Conservation (phyloP, 2,888 invertebrate species). For the Trachelus iudaicus region DNA sequence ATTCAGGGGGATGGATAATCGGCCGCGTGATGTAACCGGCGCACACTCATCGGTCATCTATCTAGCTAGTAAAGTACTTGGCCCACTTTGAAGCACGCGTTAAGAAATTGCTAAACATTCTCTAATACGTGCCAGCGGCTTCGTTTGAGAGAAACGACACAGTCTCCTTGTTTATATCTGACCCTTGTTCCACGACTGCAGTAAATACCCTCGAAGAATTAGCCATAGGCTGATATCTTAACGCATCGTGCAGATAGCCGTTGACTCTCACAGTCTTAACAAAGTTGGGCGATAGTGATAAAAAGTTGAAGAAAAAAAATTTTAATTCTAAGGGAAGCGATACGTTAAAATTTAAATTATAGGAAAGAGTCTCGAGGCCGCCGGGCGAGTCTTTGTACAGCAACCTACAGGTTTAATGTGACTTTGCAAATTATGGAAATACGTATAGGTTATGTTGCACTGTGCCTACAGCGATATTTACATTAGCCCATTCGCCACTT, state of each 20-base stretch:
- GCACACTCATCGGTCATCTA: constrained; percentile 54
- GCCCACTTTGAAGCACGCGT: constrained; percentile 54
- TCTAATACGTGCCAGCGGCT: constrained; percentile 39
- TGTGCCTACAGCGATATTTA: constrained; percentile 10
- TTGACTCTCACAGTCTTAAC: neutral
- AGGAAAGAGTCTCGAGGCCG: neutral
- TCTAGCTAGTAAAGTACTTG: constrained; percentile 57
- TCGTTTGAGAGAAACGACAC: constrained; percentile 24
- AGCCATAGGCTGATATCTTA: neutral
- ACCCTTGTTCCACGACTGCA: neutral
- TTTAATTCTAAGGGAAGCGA: constrained; percentile 11
- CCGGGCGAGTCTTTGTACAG: neutral
- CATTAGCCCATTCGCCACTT: neutral
- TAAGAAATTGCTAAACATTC: constrained; percentile 49
- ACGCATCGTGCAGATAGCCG: neutral
- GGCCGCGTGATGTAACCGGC: constrained; percentile 39
- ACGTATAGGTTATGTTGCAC: neutral
- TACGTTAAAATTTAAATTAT: neutral
- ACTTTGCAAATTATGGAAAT: neutral
- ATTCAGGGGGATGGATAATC: constrained; percentile 6
- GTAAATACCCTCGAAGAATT: neutral
- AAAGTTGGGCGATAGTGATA: constrained; percentile 5
- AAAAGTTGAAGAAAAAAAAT: constrained; percentile 3
- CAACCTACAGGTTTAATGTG: neutral
- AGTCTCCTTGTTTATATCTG: constrained; percentile 1